Percentiles rank a stretch among this genome's conserved stretches.
Conservation (phyloP, 2,113 vertebrate species). For the Trogon melanurus region DNA sequence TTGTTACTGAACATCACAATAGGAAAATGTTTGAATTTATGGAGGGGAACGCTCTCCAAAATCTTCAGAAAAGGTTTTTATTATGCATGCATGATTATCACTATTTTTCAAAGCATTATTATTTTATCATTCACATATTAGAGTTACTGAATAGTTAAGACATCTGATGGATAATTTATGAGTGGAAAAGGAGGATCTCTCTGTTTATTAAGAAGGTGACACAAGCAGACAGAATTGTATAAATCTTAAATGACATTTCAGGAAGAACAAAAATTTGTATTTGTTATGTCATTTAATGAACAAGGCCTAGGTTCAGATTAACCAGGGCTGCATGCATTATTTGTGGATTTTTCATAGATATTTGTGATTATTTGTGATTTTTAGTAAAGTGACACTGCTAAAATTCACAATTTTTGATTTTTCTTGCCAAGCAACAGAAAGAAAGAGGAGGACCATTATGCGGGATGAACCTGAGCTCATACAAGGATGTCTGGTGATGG, state of each 20-base stretch:
- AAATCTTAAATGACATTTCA: constrained; percentile 16
- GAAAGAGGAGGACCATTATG: not conserved
- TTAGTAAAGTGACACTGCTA: not conserved
- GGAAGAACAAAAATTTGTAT: not conserved
- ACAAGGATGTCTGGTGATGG: not conserved
- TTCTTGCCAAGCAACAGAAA: not conserved
- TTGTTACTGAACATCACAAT: not conserved
- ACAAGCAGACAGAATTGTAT: not conserved
- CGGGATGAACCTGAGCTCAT: not conserved
- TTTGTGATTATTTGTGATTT: not conserved
- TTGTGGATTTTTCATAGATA: not conserved
- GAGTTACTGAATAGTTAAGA: constrained; percentile 26
- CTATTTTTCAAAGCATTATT: constrained; percentile 37
- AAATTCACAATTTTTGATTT: not conserved
- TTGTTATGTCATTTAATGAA: not conserved
- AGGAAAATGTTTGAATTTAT: not conserved
- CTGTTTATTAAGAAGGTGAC: constrained; percentile 10
- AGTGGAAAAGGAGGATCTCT: not conserved
- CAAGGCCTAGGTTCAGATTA: not conserved
- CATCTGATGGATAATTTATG: not conserved
- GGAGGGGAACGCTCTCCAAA: not conserved
- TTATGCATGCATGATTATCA: not conserved
- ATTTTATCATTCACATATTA: constrained; percentile 23
- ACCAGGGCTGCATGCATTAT: not conserved
- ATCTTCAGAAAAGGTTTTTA: not conserved